Evolutionary conservation across 2,797 vertebrate genomes (phyloP), one percentile per base, ranked within the genome.

Genomic region (Semaprochilodus insignis): DNA sequence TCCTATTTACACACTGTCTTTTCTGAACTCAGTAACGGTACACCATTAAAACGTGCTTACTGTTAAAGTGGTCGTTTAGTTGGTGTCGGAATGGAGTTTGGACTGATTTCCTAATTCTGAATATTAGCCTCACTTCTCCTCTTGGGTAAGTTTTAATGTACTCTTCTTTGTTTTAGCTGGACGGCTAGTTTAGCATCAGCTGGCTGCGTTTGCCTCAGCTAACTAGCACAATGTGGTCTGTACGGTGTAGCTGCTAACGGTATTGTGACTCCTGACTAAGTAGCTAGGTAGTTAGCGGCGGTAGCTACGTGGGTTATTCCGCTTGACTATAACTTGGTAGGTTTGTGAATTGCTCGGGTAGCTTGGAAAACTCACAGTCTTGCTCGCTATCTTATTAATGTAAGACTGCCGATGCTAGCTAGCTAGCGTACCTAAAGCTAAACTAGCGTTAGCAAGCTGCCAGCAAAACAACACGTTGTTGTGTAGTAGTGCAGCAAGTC

Each of bases 71-170:
- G 34, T 7, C 62, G 17, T 78, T 54, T 48, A 54, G 10, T 10
- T 54, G 40, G 7, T 21, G 52, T 70, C 48, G 62, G 44, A 54
- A 85, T 85, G 84, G 81, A 52, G 63, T 74, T 52, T 57, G 19
- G 34, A 8, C 15, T 40, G 63, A 27, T 80, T 60, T 73, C 73
- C 10, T 62, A 52, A 72, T 70, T 76, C 55, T 66, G n/a, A 19
- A 15, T 27, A 60, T 78, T 74, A 72, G 71, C 17, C 59, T 44
- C 3, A 54, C 69, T 40, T 77, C 74, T 83, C 21, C 21, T 44
- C 52, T 77, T 59, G 77, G 84, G 86, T 87, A 71, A 87, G 86
- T 87, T 76, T 76, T 52, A 78, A 70, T 71, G 66, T n/a, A 74
- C 76, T 55, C 44, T 74, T 85, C 81, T 81, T 84, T 85, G 82